phyloP scores from a whole-genome alignment of 2,888 invertebrate genomes.

The Calameuta pallipes region DNA sequence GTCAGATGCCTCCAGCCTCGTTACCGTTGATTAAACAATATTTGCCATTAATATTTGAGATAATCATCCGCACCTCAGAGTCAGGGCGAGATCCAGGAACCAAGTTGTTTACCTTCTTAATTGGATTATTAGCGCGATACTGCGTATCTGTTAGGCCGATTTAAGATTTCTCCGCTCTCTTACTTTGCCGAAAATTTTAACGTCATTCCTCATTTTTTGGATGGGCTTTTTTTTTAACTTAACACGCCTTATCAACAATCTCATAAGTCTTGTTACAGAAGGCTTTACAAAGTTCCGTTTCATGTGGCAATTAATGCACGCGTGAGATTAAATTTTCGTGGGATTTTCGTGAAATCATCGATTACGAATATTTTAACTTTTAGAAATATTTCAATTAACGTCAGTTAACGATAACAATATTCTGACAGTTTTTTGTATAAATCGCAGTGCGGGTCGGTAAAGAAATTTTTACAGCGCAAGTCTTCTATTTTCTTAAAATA shows the following conservation, averaged over 20 bases:
- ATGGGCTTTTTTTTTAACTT: neutral
- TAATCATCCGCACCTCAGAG: conserved; percentile 60
- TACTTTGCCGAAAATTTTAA: neutral
- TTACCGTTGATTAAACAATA: conserved; percentile 62
- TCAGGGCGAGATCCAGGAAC: neutral
- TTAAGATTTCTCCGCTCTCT: neutral
- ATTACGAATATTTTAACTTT: too few relatives aligned
- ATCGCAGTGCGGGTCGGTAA: too few relatives aligned
- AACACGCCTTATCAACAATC: neutral
- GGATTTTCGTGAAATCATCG: too few relatives aligned
- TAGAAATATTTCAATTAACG: too few relatives aligned
- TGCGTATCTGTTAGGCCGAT: neutral
- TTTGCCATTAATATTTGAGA: conserved; percentile 63
- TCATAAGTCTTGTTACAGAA: neutral
- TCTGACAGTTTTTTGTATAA: too few relatives aligned
- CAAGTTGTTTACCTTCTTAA: neutral
- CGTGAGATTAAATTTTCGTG: too few relatives aligned
- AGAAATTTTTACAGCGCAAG: too few relatives aligned
- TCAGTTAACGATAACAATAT: too few relatives aligned
- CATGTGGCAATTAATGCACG: too few relatives aligned
- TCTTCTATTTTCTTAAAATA: too few relatives aligned
- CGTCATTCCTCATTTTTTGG: neutral
- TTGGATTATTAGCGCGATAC: neutral
- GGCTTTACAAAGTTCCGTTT: neutral
- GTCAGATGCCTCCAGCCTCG: conserved; percentile 29